A percentile compares a stretch with the other conserved stretches of the same genome.
phyloP scores from a whole-genome alignment of 2,888 invertebrate species.

The Nasonovia ribisnigri region DNA sequence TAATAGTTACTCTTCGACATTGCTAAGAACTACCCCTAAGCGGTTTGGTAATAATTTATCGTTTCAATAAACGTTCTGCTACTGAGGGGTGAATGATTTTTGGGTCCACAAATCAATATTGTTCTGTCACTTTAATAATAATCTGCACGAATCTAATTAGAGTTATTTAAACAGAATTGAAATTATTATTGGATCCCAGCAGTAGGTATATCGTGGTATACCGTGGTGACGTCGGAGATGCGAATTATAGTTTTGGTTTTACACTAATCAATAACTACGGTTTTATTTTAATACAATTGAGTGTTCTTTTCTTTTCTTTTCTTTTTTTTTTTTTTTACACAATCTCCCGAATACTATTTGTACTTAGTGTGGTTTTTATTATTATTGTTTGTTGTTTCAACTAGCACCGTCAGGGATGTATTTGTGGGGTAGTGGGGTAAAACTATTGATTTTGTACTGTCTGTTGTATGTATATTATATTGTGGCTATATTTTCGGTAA shows the following conservation, averaged over 20 bases:
- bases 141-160: background rate
- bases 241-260: background rate
- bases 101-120: background rate
- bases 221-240: background rate
- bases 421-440: background rate
- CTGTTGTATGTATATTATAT: constrained; percentile 28
- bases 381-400: constrained; percentile 37
- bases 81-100: background rate
- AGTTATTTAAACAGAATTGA: background rate
- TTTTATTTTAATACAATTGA: constrained; percentile 21
- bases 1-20: background rate
- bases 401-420: background rate
- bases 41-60: background rate
- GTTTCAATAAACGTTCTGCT: background rate
- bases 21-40: background rate
- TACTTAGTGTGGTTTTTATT: constrained; percentile 5
- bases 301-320: background rate
- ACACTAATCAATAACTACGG: background rate
- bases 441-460: constrained; percentile 59
- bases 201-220: background rate
- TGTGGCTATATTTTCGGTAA: constrained; percentile 14
- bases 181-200: background rate
- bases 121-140: background rate
- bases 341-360: background rate
- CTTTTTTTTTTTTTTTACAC: constrained; percentile 11